Conservation (phyloP, 30 jellyfish, hydroid and myxozoan species). For the Clytia hemisphaerica region DNA sequence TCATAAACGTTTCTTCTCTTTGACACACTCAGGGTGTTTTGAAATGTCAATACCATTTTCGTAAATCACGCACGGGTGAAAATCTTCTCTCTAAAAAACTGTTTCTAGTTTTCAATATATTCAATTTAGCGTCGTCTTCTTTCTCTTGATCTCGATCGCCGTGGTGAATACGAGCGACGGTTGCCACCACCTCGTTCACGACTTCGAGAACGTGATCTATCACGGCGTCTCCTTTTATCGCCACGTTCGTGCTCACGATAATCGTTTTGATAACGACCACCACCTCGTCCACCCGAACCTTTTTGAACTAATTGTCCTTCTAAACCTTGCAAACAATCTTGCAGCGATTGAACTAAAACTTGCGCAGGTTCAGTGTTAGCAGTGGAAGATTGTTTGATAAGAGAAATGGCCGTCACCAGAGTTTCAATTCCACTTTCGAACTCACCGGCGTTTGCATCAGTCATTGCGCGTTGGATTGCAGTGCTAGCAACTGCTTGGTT, state of each 20-base stretch:
- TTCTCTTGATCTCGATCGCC: slow-evolving; percentile 87
- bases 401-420: slow-evolving; percentile 88
- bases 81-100: too few relatives aligned
- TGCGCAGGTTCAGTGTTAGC: slow-evolving; percentile 93
- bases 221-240: slow-evolving; percentile 69
- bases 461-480: slow-evolving; percentile 97
- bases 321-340: slow-evolving; percentile 95
- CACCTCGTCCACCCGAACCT: slow-evolving; percentile 62
- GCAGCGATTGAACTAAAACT: slow-evolving; percentile 84
- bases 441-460: slow-evolving; percentile 97
- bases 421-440: slow-evolving; percentile 97
- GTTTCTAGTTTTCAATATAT: too few relatives aligned
- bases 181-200: slow-evolving; percentile 71
- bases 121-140: slow-evolving; percentile 56
- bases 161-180: slow-evolving; percentile 80
- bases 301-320: slow-evolving; percentile 92
- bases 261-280: slow-evolving; percentile 43
- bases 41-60: too few relatives aligned
- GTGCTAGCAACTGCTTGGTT: slow-evolving; percentile 99
- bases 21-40: too few relatives aligned
- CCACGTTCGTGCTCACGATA: slow-evolving; percentile 52
- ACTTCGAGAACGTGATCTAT: slow-evolving; percentile 90
- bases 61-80: too few relatives aligned
- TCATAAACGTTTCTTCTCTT: too few relatives aligned
- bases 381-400: slow-evolving; percentile 89